Conservation (phyloP, 2,113 vertebrate species). For the Pollimyrus isidori region DNA sequence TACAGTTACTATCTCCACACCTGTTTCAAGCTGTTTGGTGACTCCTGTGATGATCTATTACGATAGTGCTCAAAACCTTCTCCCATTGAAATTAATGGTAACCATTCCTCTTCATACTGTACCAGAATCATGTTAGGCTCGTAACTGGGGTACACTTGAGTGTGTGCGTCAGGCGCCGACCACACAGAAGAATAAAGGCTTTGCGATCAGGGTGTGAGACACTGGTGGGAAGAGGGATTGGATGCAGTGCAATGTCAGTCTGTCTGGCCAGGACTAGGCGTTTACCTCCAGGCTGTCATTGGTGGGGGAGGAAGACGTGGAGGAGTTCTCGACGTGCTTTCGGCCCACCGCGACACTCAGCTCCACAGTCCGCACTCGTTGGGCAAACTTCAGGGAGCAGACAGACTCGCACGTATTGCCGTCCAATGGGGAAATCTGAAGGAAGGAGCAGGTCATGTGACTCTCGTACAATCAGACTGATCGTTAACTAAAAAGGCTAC, state of each 20-base stretch:
- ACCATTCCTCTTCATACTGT: background rate
- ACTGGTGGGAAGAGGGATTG: background rate
- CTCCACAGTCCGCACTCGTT: constrained; percentile 85
- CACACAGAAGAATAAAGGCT: background rate
- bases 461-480: background rate
- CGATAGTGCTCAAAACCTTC: background rate
- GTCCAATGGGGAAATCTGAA: constrained; percentile 76
- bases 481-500: background rate
- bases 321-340: constrained; percentile 67
- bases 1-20: background rate
- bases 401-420: constrained; percentile 80
- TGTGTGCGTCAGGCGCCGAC: background rate
- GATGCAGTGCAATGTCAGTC: background rate
- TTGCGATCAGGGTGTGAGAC: background rate
- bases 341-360: constrained; percentile 62
- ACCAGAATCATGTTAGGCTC: background rate
- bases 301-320: constrained; percentile 66
- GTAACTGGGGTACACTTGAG: background rate
- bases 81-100: background rate
- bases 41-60: background rate
- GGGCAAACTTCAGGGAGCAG: constrained; percentile 89
- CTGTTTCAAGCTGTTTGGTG: background rate
- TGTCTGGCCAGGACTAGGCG: background rate
- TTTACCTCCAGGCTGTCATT: constrained; percentile 85
- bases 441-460: background rate